Conservation (phyloP, 2,797 vertebrate species). For the Zalophus californianus region DNA sequence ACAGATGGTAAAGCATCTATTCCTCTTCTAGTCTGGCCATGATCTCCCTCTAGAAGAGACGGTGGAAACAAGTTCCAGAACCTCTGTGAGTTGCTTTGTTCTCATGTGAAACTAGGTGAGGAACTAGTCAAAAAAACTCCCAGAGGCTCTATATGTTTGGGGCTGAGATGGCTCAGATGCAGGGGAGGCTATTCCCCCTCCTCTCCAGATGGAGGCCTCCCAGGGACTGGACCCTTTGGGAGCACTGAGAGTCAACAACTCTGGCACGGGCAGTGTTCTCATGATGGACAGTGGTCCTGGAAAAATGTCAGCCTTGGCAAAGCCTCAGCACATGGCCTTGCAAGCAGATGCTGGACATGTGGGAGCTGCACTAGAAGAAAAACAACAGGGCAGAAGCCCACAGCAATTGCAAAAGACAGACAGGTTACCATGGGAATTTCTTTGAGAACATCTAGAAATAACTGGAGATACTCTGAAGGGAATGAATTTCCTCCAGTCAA, state of each 20-base stretch:
- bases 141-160: background rate
- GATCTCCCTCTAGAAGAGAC: background rate
- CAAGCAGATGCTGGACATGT: background rate
- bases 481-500: background rate
- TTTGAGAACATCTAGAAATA: slow-evolving; percentile 20
- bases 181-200: background rate
- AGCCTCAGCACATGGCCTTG: background rate
- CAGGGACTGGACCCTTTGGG: background rate
- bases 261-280: background rate
- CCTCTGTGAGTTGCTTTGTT: background rate
- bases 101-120: background rate
- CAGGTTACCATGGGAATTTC: background rate
- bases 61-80: background rate
- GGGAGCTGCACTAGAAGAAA: background rate
- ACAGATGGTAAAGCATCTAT: background rate
- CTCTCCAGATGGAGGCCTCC: background rate
- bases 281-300: background rate
- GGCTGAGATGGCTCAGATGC: background rate
- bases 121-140: background rate
- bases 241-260: background rate
- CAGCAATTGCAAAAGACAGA: background rate
- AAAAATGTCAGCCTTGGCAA: background rate
- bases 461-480: background rate
- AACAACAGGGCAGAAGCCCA: background rate
- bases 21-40: background rate